These are phyloP conservation scores for Leucophenga varia DNA, from an alignment of 1,140 invertebrate genomes.

Conservation along the genomic window DNA sequence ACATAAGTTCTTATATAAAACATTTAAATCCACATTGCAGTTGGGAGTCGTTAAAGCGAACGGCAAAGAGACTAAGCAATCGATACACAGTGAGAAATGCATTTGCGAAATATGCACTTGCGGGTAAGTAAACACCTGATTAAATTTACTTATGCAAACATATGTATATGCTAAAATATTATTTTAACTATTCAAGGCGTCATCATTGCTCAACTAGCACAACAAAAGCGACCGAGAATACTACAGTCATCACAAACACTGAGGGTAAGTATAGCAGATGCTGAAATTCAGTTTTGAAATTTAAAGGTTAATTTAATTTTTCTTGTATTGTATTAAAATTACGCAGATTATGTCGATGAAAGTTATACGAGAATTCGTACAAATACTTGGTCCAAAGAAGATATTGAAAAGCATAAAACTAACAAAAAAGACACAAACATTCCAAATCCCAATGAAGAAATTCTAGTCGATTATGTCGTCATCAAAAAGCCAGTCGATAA, in stretches of 20 bases:
- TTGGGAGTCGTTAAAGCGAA: conserved; percentile 49
- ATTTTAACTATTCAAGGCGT: conserved; percentile 20
- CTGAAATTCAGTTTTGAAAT: conserved; percentile 10
- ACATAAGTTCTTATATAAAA: conserved; percentile 38
- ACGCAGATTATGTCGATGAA: conserved; percentile 58
- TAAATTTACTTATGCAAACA: not conserved
- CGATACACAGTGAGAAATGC: conserved; percentile 71
- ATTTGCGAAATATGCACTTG: conserved; percentile 89
- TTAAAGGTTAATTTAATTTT: not conserved
- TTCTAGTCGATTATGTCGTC: conserved; percentile 39
- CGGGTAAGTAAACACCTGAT: conserved; percentile 67
- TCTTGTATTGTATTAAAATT: not conserved
- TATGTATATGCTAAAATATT: not conserved
- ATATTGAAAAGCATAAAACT: conserved; percentile 64
- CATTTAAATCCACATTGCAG: conserved; percentile 22
- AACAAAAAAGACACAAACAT: conserved; percentile 68
- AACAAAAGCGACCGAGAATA: conserved; percentile 34
- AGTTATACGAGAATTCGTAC: conserved; percentile 69
- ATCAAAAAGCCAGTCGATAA: conserved; percentile 26
- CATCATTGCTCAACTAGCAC: conserved; percentile 47
- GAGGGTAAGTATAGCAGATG: conserved; percentile 35
- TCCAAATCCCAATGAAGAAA: conserved; percentile 55
- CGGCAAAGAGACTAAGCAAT: conserved; percentile 53
- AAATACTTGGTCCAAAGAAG: conserved; percentile 80
- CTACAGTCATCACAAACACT: too few relatives aligned